A percentile compares a stretch with the other conserved stretches of the same genome.
Evolutionary conservation across 2,888 invertebrate genomes (phyloP).

Genomic region (Leucophenga montana): DNA sequence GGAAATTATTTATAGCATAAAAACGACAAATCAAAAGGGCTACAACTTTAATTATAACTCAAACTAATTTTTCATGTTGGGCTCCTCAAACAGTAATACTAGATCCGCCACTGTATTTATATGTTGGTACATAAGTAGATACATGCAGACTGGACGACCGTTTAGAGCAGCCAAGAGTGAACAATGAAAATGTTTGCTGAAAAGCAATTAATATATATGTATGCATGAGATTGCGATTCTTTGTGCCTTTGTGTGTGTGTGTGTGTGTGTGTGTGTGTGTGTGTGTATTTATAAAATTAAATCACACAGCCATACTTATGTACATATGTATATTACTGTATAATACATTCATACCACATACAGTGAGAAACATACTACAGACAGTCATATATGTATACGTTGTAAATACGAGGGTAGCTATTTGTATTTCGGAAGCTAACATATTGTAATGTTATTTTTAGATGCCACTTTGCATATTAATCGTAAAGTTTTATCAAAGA

Average conservation of each 20-base stretch:
- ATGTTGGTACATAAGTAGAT: neutral
- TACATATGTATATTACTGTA: neutral
- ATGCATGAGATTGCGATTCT: neutral
- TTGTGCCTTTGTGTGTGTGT: neutral
- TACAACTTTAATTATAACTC: no score
- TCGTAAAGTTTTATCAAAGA: no score
- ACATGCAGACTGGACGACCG: neutral
- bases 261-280: neutral
- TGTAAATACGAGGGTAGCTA: no score
- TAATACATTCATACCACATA: neutral
- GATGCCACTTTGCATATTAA: no score
- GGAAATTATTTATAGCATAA: no score
- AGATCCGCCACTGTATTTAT: neutral
- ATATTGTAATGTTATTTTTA: no score
- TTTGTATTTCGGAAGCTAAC: no score
- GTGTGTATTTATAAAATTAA: neutral
- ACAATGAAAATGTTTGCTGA: slow-evolving; percentile 7
- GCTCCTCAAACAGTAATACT: no score
- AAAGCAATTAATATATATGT: slow-evolving; percentile 14
- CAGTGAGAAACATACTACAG: no score
- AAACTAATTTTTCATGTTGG: no score
- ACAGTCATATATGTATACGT: no score
- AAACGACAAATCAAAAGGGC: no score
- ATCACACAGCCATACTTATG: slow-evolving; percentile 12
- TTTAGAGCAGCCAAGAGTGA: neutral